A percentile compares a stretch with the other conserved stretches of the same genome.
Conservation (phyloP, 1,140 invertebrate species). For the Lepidurus arcticus region DNA sequence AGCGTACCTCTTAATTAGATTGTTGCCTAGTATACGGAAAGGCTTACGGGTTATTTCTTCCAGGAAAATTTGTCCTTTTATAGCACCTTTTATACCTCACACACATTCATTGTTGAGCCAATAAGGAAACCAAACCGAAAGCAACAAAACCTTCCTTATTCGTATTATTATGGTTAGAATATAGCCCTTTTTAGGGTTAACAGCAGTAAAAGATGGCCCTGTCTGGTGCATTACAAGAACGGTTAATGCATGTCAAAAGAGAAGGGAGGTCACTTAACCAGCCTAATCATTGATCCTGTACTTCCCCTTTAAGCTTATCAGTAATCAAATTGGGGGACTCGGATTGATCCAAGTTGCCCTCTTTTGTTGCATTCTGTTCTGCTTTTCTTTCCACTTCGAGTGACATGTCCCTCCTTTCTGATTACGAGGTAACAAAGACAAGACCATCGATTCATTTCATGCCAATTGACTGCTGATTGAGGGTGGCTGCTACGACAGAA, state of each 20-base stretch:
- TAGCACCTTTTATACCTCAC: neutral
- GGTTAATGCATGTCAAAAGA: neutral
- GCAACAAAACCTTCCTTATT: neutral
- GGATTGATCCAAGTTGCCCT: neutral
- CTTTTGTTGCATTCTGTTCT: neutral
- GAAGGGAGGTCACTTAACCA: neutral
- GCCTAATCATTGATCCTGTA: neutral
- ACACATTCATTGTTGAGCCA: neutral
- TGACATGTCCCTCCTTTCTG: conserved; percentile 9
- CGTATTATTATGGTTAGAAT: neutral
- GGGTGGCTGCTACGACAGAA: neutral
- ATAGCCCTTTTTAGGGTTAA: neutral
- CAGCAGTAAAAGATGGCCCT: neutral
- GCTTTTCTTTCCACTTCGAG: neutral
- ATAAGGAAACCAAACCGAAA: neutral
- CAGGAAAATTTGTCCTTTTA: neutral
- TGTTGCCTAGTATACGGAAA: neutral
- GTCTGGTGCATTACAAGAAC: too few species aligned
- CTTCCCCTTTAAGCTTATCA: neutral
- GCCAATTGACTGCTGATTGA: conserved; percentile 18
- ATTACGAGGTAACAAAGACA: neutral
- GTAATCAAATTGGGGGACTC: conserved; percentile 6
- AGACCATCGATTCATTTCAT: conserved; percentile 15
- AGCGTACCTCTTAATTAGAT: conserved; percentile 16
- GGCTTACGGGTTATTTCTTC: neutral